Evolutionary conservation across 1,140 invertebrate genomes (phyloP).

Genomic region (Euwallacea similis): DNA sequence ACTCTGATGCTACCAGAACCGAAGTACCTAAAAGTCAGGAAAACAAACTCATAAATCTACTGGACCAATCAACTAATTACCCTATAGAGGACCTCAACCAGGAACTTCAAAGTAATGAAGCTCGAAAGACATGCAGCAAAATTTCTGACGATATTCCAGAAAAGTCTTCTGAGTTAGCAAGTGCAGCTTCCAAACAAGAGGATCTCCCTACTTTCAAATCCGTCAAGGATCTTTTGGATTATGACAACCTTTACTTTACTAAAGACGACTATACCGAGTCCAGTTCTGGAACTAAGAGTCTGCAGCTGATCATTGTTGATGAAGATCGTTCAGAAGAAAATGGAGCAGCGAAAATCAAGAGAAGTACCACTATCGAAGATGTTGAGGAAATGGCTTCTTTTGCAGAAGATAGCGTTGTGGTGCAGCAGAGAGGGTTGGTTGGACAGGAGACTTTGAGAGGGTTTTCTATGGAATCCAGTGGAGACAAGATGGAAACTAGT

Average conservation of each 20-base stretch:
- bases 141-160: too few species aligned
- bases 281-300: conserved; percentile 8
- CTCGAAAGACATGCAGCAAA: too few species aligned
- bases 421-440: neutral
- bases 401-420: neutral
- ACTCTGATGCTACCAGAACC: too few species aligned
- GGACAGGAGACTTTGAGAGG: neutral
- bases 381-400: neutral
- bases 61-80: too few species aligned
- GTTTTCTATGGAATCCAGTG: neutral
- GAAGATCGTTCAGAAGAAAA: neutral
- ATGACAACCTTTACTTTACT: neutral
- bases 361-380: conserved; percentile 2
- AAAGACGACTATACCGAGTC: neutral
- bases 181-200: neutral
- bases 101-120: too few species aligned
- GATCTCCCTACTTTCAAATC: conserved; percentile 1
- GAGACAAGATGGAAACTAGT: neutral
- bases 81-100: too few species aligned
- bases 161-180: too few species aligned
- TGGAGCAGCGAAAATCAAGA: neutral
- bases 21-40: too few species aligned
- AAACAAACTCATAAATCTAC: too few species aligned
- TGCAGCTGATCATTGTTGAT: conserved; percentile 18
- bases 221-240: conserved; percentile 23